Percentiles rank a stretch among this genome's conserved stretches.
Conservation (phyloP, 2,797 vertebrate species). For the Dromococcyx pavoninus region DNA sequence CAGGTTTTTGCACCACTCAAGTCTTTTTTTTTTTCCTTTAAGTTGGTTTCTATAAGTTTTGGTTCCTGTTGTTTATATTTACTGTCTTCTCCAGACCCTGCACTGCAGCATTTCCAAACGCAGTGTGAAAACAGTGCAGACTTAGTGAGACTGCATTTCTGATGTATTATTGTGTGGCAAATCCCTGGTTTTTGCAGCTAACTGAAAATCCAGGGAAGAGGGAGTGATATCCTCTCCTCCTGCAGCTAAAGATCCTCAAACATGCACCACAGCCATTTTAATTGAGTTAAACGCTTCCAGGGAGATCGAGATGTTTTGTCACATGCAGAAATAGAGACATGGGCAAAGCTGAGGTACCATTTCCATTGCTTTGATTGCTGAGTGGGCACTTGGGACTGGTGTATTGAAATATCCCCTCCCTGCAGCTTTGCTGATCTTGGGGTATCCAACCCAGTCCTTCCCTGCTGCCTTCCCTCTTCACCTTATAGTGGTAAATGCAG, state of each 20-base stretch:
- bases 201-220: background rate
- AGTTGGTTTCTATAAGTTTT: background rate
- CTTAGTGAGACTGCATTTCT: background rate
- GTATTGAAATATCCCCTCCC: background rate
- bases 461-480: background rate
- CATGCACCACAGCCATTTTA: background rate
- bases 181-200: background rate
- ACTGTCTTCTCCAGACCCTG: background rate
- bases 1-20: background rate
- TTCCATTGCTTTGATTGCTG: background rate
- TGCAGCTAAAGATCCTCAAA: background rate
- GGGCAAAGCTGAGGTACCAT: background rate
- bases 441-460: background rate
- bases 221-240: background rate
- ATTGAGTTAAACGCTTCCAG: background rate
- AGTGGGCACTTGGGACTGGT: background rate
- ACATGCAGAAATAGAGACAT: background rate
- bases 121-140: background rate
- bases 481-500: background rate
- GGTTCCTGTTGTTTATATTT: background rate
- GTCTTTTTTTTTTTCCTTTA: background rate
- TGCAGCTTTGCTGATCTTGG: background rate
- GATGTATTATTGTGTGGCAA: background rate
- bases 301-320: background rate
- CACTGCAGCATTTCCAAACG: constrained; percentile 57